Conservation (phyloP, 2,888 invertebrate genomes). For the Calliopum simillimum region DNA sequence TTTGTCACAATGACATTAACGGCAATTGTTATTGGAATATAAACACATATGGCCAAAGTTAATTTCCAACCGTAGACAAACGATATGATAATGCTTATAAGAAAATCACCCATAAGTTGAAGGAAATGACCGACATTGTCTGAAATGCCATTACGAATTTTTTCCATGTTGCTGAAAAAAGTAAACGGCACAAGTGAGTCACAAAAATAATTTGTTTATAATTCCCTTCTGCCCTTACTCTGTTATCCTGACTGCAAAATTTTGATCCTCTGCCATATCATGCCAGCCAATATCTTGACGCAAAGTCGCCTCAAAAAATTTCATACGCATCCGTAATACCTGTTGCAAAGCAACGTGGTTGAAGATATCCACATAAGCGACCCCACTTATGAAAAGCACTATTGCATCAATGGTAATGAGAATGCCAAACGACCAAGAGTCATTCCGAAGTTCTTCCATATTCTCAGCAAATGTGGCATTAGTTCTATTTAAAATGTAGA, state of each 20-base stretch:
- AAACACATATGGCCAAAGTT: slow-evolving; percentile 80
- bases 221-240: slow-evolving; percentile 70
- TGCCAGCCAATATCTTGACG: slow-evolving; percentile 81
- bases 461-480: slow-evolving; percentile 71
- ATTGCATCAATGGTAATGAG: slow-evolving; percentile 71
- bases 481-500: slow-evolving; percentile 56
- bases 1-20: slow-evolving; percentile 80
- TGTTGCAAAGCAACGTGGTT: slow-evolving; percentile 75
- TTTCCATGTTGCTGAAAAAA: slow-evolving; percentile 75
- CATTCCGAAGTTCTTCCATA: slow-evolving; percentile 72
- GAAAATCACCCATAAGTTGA: slow-evolving; percentile 71
- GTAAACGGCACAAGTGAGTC: not conserved
- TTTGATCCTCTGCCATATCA: slow-evolving; percentile 76
- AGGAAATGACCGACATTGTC: slow-evolving; percentile 83
- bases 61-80: slow-evolving; percentile 86
- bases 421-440: slow-evolving; percentile 74
- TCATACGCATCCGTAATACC: slow-evolving; percentile 70
- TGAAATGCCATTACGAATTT: slow-evolving; percentile 84
- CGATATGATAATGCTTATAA: slow-evolving; percentile 69
- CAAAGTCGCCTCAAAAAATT: slow-evolving; percentile 73
- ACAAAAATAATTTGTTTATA: too few relatives aligned
- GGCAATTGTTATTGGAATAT: slow-evolving; percentile 79
- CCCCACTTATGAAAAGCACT: slow-evolving; percentile 72
- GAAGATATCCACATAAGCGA: slow-evolving; percentile 74
- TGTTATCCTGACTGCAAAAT: slow-evolving; percentile 78